A percentile compares a stretch with the other conserved stretches of the same genome.
Conservation (phyloP, 2,113 vertebrate species). For the Cichladusa arquata region DNA sequence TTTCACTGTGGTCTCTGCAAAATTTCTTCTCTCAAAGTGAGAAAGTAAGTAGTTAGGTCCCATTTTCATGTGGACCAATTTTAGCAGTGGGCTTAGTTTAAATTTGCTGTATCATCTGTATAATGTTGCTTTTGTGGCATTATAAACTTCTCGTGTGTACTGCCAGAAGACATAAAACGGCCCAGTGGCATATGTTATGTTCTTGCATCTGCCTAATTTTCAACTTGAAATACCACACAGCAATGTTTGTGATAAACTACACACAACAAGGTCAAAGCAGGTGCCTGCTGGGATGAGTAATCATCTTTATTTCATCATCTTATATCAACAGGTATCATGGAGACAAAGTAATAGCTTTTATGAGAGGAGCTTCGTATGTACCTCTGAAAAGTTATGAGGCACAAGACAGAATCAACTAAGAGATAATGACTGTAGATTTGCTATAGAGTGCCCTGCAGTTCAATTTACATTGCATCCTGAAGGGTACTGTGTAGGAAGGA, state of each 20-base stretch:
- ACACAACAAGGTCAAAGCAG: conserved; percentile 56
- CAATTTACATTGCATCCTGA: conserved; percentile 64
- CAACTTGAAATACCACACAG: conserved; percentile 41
- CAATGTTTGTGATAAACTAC: conserved; percentile 57
- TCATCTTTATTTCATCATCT: conserved; percentile 62
- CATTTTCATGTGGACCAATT: neutral
- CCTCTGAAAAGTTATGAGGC: conserved; percentile 55
- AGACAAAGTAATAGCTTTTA: conserved; percentile 58
- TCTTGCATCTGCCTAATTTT: conserved; percentile 62
- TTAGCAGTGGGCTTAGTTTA: neutral
- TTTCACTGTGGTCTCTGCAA: neutral
- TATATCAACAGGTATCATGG: conserved; percentile 57
- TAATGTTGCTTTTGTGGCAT: conserved; percentile 42
- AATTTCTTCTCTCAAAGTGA: neutral
- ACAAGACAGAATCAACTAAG: conserved; percentile 43
- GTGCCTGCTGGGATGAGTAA: conserved; percentile 57
- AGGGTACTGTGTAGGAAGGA: conserved; percentile 31
- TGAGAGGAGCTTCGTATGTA: conserved; percentile 35
- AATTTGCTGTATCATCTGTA: conserved; percentile 55
- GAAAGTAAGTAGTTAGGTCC: neutral
- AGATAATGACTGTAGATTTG: conserved; percentile 60
- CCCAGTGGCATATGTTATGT: conserved; percentile 52
- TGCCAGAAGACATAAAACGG: conserved; percentile 48
- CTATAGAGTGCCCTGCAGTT: conserved; percentile 25
- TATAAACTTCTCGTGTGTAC: conserved; percentile 38